These are phyloP conservation scores for Chloroclystis v-ata DNA, from an alignment of 2,888 invertebrate species.

Conservation along the genomic window DNA sequence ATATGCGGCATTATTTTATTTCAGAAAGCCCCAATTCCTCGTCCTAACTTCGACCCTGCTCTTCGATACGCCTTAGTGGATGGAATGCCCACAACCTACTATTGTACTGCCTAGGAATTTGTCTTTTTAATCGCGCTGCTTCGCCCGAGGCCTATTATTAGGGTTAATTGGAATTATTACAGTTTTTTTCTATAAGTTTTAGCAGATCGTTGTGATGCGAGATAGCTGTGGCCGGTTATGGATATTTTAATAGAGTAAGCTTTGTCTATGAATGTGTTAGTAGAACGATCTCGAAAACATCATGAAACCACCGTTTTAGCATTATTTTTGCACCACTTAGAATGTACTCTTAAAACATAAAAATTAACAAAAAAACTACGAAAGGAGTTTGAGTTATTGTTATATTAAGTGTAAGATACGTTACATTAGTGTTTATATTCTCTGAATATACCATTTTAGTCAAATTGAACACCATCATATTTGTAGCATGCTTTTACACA, in stretches of 20 bases:
- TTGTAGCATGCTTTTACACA: too few relatives aligned
- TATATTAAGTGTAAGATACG: too few relatives aligned
- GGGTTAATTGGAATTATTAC: slow-evolving; percentile 77
- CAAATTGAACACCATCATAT: too few relatives aligned
- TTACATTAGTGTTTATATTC: too few relatives aligned
- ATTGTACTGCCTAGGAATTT: slow-evolving; percentile 74
- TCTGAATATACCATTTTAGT: too few relatives aligned
- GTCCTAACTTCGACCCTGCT: slow-evolving; percentile 1
- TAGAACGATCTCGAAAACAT: not conserved
- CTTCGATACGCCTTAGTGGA: slow-evolving; percentile 23
- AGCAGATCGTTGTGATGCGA: slow-evolving; percentile 61
- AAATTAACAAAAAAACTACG: too few relatives aligned
- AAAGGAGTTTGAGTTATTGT: too few relatives aligned
- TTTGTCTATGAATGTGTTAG: slow-evolving; percentile 16
- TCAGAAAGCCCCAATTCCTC: too few relatives aligned
- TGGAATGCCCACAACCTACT: slow-evolving; percentile 70
- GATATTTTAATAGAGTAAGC: slow-evolving; percentile 57
- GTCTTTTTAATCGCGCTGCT: slow-evolving; percentile 75
- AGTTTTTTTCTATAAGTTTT: slow-evolving; percentile 69
- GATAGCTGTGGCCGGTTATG: slow-evolving; percentile 58
- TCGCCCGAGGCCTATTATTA: slow-evolving; percentile 72
- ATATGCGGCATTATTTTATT: too few relatives aligned
- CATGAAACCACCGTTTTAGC: too few relatives aligned
- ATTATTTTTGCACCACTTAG: too few relatives aligned
- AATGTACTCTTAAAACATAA: too few relatives aligned